Percentiles rank a stretch among this genome's conserved stretches.
These are phyloP conservation scores for Anabacerthia variegaticeps DNA, from an alignment of 2,797 vertebrate genomes.

Conservation along the genomic window DNA sequence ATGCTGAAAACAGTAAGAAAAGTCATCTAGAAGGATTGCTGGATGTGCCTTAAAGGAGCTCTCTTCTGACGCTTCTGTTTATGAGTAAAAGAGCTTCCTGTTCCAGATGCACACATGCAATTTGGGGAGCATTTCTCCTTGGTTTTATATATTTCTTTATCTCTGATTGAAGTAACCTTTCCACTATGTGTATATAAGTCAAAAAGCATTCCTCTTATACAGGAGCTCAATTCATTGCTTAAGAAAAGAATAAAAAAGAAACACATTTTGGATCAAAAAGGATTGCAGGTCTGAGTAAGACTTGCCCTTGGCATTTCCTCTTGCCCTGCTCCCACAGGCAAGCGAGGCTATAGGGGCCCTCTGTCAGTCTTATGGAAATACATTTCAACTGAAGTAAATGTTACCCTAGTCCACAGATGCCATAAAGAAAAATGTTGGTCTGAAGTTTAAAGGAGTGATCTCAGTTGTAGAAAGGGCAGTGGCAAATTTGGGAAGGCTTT, in stretches of 20 bases:
- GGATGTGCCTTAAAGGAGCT: neutral
- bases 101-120: neutral
- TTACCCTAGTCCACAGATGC: constrained; percentile 1
- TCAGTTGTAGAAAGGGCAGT: constrained; percentile 37
- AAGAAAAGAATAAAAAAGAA: constrained; percentile 33
- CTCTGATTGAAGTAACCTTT: constrained; percentile 37
- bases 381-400: constrained; percentile 61
- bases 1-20: neutral
- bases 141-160: neutral
- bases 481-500: constrained; percentile 6
- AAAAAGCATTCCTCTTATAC: constrained; percentile 23
- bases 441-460: constrained; percentile 36
- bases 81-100: neutral
- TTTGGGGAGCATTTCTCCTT: neutral
- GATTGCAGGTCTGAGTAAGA: constrained; percentile 33
- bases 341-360: neutral
- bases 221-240: constrained; percentile 35
- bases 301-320: constrained; percentile 59
- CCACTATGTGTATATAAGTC: neutral
- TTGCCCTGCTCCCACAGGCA: constrained; percentile 24
- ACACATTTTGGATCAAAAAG: constrained; percentile 27
- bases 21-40: neutral
- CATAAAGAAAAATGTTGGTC: constrained; percentile 12
- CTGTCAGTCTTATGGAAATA: constrained; percentile 46
- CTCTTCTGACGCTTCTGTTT: neutral